Evolutionary conservation across 1,140 invertebrate genomes (phyloP), one percentile per base, ranked within the genome.

Genomic region (Cryptotermes secundus): DNA sequence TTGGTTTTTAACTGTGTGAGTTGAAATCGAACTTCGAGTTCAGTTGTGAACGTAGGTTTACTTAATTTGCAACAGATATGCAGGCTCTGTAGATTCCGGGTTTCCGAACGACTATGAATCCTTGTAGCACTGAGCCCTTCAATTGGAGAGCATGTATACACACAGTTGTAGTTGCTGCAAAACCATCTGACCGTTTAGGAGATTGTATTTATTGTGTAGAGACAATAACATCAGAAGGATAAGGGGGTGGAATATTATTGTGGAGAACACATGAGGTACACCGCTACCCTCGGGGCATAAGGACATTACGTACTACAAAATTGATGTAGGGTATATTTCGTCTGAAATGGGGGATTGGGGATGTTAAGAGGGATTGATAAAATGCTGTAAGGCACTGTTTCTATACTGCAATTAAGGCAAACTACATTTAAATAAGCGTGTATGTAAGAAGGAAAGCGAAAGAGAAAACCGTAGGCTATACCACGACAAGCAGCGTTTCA

Each of bases 291-390:
- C 59, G 14, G 59, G 59, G 59, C 26, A 72, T 72, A 31, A n/a
- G 59, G 59, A n/a, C 59, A 72, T 72, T 72, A 72, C 59, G 59
- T 72, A 72, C 59, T 9, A 72, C 59, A 72, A 31, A 72, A 72
- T 72, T 72, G 59, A n/a, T 72, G 26, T 72, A 72, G 59, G 59
- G 45, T 49, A 16, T 22, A 3, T 19, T 19, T 19, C 22, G 45
- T 49, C 45, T 49, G 45, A 19, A 49, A 49, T 49, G 19, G 3
- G 45, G 45, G 45, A 22, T 1, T 22, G 14, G 26, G n/a, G 19
- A 59, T 22, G 53, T 59, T 19, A 59, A 59, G 53, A 59, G 53
- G 59, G 59, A 72, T 72, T 31, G 0, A 72, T 72, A 72, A 72
- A 72, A 72, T 72, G 59, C 59, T 72, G 6, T 31, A 72, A 72